These are phyloP conservation scores for Andrena bucephala DNA, from an alignment of 2,888 invertebrate genomes.

Conservation along the genomic window DNA sequence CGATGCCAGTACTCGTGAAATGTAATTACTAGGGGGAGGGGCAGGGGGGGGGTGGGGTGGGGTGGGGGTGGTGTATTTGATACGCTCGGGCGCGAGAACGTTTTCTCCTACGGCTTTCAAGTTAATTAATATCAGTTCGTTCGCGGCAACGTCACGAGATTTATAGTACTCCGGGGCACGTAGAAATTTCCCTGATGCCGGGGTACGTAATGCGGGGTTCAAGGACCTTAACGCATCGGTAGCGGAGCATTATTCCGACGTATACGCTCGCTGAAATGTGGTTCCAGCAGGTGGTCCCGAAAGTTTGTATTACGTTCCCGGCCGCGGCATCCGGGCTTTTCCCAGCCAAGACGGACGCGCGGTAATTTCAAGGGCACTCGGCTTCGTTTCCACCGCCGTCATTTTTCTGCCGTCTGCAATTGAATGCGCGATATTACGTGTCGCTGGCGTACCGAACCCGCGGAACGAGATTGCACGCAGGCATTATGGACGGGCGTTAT, in stretches of 20 bases:
- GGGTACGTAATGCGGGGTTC: slow-evolving; percentile 25
- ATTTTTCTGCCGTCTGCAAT: slow-evolving; percentile 11
- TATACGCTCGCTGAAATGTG: slow-evolving; percentile 18
- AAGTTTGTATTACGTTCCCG: slow-evolving; percentile 42
- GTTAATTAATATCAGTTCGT: slow-evolving; percentile 70
- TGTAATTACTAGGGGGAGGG: slow-evolving; percentile 37
- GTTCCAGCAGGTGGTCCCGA: slow-evolving; percentile 45
- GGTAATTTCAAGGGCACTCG: slow-evolving; percentile 75
- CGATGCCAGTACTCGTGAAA: slow-evolving; percentile 12
- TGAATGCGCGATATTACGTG: background rate
- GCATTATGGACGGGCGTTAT: slow-evolving; percentile 6
- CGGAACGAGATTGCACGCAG: background rate
- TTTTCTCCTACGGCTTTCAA: slow-evolving; percentile 50
- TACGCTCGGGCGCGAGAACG: slow-evolving; percentile 37
- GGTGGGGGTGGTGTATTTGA: slow-evolving; percentile 49
- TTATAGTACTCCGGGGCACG: slow-evolving; percentile 22
- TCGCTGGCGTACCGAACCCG: background rate
- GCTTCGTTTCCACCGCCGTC: background rate
- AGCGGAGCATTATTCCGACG: slow-evolving; percentile 35
- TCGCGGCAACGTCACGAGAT: slow-evolving; percentile 57
- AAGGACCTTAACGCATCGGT: slow-evolving; percentile 44
- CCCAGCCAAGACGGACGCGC: slow-evolving; percentile 74
- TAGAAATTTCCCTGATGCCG: slow-evolving; percentile 36
- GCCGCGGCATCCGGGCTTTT: slow-evolving; percentile 34
- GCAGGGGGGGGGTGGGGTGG: background rate